Evolutionary conservation across 2,113 vertebrate genomes (phyloP).

Genomic region (Centrocercus urophasianus): DNA sequence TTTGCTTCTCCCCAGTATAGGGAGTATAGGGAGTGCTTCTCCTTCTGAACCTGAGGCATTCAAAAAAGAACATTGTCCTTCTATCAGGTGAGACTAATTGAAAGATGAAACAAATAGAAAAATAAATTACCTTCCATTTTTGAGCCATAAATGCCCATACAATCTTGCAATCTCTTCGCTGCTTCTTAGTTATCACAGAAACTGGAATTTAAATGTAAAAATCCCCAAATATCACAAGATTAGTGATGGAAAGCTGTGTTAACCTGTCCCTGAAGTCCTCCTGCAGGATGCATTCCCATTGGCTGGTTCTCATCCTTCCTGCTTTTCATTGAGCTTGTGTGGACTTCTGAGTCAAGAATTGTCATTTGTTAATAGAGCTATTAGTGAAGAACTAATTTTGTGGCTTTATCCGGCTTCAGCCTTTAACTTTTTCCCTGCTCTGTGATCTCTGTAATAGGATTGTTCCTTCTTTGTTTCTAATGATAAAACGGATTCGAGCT

Average conservation of each 20-base stretch:
- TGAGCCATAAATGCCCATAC: not conserved
- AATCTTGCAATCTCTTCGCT: not conserved
- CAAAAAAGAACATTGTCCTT: not conserved
- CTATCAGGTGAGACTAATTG: not conserved
- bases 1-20: not conserved
- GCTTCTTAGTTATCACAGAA: fast-evolving
- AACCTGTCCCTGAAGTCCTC: not conserved
- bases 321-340: not conserved
- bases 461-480: not conserved
- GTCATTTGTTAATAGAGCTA: not conserved
- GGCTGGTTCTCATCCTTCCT: not conserved
- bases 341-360: not conserved
- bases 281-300: not conserved
- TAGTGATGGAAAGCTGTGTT: not conserved
- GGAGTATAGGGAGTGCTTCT: not conserved
- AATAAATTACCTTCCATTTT: not conserved
- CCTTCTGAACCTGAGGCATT: not conserved
- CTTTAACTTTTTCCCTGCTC: not conserved
- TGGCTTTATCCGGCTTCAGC: not conserved
- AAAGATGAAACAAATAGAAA: not conserved
- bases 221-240: not conserved
- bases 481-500: not conserved
- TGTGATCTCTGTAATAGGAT: fast-evolving
- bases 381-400: not conserved
- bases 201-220: not conserved